Evolutionary conservation across 2,888 invertebrate species (phyloP).

Genomic region (Buathra laborator): DNA sequence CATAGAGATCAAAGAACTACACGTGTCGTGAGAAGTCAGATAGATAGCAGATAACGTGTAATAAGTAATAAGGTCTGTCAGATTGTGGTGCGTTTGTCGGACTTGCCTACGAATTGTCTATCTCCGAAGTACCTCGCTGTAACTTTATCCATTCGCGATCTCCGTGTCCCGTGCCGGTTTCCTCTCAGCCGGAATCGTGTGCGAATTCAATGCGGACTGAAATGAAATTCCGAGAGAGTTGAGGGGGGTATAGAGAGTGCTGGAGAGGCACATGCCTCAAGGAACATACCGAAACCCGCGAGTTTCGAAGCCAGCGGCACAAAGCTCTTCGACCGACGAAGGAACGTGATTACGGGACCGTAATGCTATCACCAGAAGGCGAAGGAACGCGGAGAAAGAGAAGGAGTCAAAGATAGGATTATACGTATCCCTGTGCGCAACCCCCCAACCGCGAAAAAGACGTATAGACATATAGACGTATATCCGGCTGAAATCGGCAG

Average conservation of each 20-base stretch:
- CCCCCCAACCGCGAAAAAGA: background rate
- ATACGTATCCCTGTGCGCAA: constrained; percentile 4
- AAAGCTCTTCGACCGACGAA: constrained; percentile 48
- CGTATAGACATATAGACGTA: constrained; percentile 19
- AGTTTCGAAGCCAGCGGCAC: constrained; percentile 39
- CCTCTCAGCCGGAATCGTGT: constrained; percentile 27
- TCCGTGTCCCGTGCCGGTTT: constrained; percentile 22
- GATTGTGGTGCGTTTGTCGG: constrained; percentile 42
- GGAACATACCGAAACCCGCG: constrained; percentile 47
- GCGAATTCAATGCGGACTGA: constrained; percentile 43
- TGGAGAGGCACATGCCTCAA: constrained; percentile 41
- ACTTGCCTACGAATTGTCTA: constrained; percentile 29
- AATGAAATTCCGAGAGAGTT: constrained; percentile 53
- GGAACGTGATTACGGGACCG: constrained; percentile 53
- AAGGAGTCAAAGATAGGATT: background rate
- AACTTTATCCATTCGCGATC: constrained; percentile 1
- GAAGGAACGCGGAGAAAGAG: background rate
- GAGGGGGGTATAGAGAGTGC: constrained; percentile 10
- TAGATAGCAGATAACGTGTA: background rate
- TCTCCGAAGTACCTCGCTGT: constrained; percentile 20
- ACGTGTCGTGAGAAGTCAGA: background rate
- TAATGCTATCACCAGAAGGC: constrained; percentile 50
- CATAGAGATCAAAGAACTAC: too few species aligned
- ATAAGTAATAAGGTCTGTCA: constrained; percentile 37
- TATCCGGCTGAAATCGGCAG: constrained; percentile 10